Evolutionary conservation across 2,888 invertebrate species (phyloP).

Genomic region (Caenorhabditis becei): DNA sequence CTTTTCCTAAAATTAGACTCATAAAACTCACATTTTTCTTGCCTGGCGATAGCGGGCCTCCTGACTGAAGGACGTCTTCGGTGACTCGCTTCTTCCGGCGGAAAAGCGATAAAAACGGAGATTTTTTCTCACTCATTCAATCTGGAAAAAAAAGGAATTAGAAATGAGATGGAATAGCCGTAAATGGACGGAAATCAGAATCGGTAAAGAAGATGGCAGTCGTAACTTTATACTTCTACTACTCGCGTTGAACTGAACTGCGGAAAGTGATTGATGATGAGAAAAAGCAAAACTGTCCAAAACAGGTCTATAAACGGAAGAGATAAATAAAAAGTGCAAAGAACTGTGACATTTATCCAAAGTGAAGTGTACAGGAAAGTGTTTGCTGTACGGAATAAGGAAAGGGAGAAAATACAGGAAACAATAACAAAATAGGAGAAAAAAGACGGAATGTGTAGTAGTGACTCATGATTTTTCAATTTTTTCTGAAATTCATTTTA

Average conservation of each 20-base stretch:
- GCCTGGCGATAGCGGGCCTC: constrained; percentile 32
- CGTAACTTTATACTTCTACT: constrained; percentile 38
- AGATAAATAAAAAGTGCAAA: not conserved
- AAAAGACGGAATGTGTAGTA: no score
- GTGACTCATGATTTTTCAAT: no score
- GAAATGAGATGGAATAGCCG: not conserved
- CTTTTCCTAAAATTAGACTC: constrained; percentile 21
- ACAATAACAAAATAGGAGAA: not conserved
- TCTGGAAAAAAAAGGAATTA: constrained; percentile 23
- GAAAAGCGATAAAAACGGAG: constrained; percentile 73
- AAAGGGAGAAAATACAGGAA: not conserved
- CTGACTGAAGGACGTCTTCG: constrained; percentile 52
- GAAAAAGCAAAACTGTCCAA: constrained; percentile 26
- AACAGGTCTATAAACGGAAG: constrained; percentile 14
- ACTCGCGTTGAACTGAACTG: not conserved
- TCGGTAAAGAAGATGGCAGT: constrained; percentile 18
- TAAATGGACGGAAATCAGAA: constrained; percentile 10
- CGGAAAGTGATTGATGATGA: constrained; percentile 50
- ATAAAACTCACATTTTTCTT: constrained; percentile 55
- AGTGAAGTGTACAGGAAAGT: constrained; percentile 14
- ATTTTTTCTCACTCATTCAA: constrained; percentile 60
- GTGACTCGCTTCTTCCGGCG: constrained; percentile 70
- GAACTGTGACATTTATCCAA: not conserved
- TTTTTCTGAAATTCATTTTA: no score
- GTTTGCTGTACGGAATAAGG: not conserved